Evolutionary conservation across 2,888 invertebrate species (phyloP), one percentile per base, ranked within the genome.

Genomic region (Apodemia zela): DNA sequence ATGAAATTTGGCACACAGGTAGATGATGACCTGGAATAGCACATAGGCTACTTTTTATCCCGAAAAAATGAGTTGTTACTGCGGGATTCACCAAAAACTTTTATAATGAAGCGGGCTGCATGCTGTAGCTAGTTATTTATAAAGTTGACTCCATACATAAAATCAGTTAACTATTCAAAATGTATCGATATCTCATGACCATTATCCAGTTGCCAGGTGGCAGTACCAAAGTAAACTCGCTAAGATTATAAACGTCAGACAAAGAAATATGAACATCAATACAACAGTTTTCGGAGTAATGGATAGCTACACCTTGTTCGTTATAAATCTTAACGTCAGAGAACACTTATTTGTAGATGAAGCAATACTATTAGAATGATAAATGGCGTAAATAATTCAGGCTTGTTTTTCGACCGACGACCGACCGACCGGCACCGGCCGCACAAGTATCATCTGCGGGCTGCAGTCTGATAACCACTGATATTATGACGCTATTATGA

Each of bases 131-230:
- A n/a, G n/a, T 21, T 18, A 51, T 21, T 25, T 25, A 21, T 11
- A 25, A 25, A 13, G 25, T 25, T 54, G 15, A 54, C 54, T 33
- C 51, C 47, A 18, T 17, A 33, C 57, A 61, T 68, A 66, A 68
- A 66, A 67, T 68, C 68, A 29, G 15, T 57, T 57, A 57, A 25
- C 57, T 29, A 8, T 29, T 29, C 29, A 8, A 29, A 57, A 57
- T 57, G 8, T 57, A 57, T 54, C 13, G 54, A 25, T 57, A 29
- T 10, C 29, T 57, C 57, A 15, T 57, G 57, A 57, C 51, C 11
- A 21, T 51, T 51, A 51, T 29, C 57, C 57, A 57, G 57, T 57
- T 57, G 57, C 57, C 57, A 54, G 25, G 54, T 54, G 54, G 25
- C 21, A 29, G 29, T 25, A 57, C 25, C 3, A n/a, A 54, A 54